These are phyloP conservation scores for Trididemnum clinides DNA, from an alignment of 23 tunicate genomes.

Conservation along the genomic window DNA sequence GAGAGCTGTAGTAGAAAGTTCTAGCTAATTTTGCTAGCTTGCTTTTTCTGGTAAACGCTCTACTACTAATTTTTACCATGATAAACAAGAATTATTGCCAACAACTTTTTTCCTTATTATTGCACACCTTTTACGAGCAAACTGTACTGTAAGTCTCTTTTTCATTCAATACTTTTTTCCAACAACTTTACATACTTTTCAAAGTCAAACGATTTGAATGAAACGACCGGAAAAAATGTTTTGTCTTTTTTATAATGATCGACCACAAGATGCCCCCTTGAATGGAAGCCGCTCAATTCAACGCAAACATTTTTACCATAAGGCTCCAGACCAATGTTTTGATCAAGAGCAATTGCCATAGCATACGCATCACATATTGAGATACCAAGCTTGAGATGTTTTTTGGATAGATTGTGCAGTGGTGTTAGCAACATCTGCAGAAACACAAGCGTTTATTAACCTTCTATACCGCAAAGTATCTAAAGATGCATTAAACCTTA, in stretches of 20 bases:
- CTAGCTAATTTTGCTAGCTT: no score
- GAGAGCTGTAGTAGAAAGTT: no score
- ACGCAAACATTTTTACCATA: not conserved
- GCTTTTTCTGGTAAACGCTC: no score
- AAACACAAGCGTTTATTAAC: no score
- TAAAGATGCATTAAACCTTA: no score
- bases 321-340: constrained; percentile 23
- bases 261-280: constrained; percentile 40
- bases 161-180: not conserved
- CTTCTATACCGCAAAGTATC: no score
- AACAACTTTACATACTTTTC: constrained; percentile 15
- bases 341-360: constrained; percentile 67
- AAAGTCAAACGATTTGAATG: constrained; percentile 25
- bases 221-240: not conserved
- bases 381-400: constrained; percentile 14
- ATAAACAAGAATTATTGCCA: no score
- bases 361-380: constrained; percentile 70
- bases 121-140: no score
- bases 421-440: not conserved
- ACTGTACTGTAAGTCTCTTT: not conserved
- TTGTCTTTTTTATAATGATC: constrained; percentile 10
- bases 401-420: not conserved
- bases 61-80: no score
- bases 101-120: no score
- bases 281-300: constrained; percentile 53